Percentiles rank a stretch among this genome's conserved stretches.
Conservation (phyloP, 2,113 vertebrate species). For the Ameiurus melas region DNA sequence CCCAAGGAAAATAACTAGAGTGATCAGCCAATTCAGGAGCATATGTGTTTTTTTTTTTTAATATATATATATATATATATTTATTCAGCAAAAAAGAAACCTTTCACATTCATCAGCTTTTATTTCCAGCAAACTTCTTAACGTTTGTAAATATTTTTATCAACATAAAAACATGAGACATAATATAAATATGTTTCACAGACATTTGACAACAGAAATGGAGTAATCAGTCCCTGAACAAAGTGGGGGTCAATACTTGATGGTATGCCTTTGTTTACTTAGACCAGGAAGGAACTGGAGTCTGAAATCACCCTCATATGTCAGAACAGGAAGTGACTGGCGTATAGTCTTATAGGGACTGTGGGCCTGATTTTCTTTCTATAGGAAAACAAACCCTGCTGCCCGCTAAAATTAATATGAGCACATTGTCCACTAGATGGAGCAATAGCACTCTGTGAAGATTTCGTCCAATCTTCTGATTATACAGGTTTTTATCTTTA, state of each 20-base stretch:
- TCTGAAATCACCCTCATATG: not conserved
- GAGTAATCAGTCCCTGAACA: too few species aligned
- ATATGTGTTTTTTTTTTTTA: too few species aligned
- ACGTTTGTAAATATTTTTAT: too few species aligned
- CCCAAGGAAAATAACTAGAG: too few species aligned
- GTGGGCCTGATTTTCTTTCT: not conserved
- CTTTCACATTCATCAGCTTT: too few species aligned
- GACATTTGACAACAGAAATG: too few species aligned
- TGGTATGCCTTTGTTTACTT: not conserved
- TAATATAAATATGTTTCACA: too few species aligned
- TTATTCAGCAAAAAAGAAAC: too few species aligned
- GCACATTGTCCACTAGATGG: conserved; percentile 21
- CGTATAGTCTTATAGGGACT: not conserved
- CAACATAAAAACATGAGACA: too few species aligned
- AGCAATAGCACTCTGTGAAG: not conserved
- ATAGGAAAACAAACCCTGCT: not conserved
- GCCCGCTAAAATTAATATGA: not conserved
- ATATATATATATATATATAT: too few species aligned
- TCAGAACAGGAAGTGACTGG: not conserved
- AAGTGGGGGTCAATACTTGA: not conserved
- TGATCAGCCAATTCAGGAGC: too few species aligned
- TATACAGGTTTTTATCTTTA: not conserved
- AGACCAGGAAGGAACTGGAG: not conserved
- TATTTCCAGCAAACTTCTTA: too few species aligned
- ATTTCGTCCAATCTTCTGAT: not conserved